phyloP scores from a whole-genome alignment of 2,888 invertebrate genomes.

The Ophonus ardosiacus region DNA sequence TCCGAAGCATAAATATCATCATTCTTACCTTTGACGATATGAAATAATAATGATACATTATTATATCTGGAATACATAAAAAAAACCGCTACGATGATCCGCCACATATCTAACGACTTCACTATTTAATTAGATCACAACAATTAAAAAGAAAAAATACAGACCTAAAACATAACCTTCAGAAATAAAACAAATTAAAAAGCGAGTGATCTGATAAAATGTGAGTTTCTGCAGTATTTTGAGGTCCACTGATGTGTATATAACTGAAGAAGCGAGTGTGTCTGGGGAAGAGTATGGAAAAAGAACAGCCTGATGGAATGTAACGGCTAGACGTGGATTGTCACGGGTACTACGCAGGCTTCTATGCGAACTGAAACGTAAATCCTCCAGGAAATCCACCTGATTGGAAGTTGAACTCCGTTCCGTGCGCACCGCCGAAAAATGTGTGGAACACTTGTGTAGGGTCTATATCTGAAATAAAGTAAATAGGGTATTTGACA shows the following conservation, averaged over 20 bases:
- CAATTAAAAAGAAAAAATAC: background rate
- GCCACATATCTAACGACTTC: background rate
- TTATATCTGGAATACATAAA: no score
- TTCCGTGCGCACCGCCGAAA: constrained; percentile 81
- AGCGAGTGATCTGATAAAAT: background rate
- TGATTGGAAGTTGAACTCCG: constrained; percentile 78
- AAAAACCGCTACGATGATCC: background rate
- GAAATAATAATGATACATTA: no score
- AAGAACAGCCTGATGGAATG: constrained; percentile 54
- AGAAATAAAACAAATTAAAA: background rate
- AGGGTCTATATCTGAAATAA: constrained; percentile 85
- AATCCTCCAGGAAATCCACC: constrained; percentile 81
- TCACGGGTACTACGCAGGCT: background rate
- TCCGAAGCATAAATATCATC: background rate
- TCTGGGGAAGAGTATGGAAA: constrained; percentile 12
- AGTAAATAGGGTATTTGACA: no score
- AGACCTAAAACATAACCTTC: background rate
- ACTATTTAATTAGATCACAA: background rate
- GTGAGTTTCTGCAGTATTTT: background rate
- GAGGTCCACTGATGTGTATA: background rate
- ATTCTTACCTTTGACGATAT: no score
- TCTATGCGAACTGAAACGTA: constrained; percentile 84
- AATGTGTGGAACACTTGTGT: constrained; percentile 91
- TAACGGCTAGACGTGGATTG: constrained; percentile 34
- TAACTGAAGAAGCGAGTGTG: constrained; percentile 12